Conservation (phyloP, 2,113 vertebrate species). For the Tympanuchus pallidicinctus region DNA sequence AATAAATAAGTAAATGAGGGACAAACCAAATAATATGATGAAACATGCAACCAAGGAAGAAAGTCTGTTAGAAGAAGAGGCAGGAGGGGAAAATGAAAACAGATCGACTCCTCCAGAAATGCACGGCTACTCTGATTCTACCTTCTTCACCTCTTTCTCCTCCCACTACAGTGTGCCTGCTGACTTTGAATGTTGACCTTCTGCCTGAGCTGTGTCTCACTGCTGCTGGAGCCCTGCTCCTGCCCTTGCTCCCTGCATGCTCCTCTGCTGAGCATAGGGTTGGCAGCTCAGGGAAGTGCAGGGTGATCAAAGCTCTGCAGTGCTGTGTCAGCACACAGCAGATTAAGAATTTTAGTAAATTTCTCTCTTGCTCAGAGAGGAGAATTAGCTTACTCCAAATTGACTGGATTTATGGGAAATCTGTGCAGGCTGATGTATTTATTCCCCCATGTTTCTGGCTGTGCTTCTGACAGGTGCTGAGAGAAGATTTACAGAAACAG, state of each 20-base stretch:
- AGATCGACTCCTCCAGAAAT: background rate
- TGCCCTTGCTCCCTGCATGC: background rate
- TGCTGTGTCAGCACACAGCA: constrained; percentile 46
- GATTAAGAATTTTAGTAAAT: constrained; percentile 57
- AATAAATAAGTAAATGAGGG: background rate
- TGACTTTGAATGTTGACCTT: background rate
- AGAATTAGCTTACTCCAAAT: constrained; percentile 42
- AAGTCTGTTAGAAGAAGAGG: background rate
- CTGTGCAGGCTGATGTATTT: constrained; percentile 15
- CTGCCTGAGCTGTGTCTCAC: background rate
- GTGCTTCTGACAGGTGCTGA: constrained; percentile 41
- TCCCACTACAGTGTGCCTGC: background rate
- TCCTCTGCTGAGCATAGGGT: background rate
- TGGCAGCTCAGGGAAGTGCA: background rate
- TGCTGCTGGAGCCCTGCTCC: background rate
- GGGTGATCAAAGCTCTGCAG: constrained; percentile 2
- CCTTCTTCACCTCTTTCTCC: background rate
- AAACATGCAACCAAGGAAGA: background rate
- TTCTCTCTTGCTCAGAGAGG: constrained; percentile 35
- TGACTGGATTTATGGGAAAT: constrained; percentile 50
- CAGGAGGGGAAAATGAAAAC: background rate
- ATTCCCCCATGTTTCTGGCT: background rate
- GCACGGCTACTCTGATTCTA: background rate
- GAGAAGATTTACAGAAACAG: constrained; percentile 55
- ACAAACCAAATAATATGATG: background rate